Evolutionary conservation across 1,140 invertebrate genomes (phyloP).

Genomic region (Mercenaria mercenaria): DNA sequence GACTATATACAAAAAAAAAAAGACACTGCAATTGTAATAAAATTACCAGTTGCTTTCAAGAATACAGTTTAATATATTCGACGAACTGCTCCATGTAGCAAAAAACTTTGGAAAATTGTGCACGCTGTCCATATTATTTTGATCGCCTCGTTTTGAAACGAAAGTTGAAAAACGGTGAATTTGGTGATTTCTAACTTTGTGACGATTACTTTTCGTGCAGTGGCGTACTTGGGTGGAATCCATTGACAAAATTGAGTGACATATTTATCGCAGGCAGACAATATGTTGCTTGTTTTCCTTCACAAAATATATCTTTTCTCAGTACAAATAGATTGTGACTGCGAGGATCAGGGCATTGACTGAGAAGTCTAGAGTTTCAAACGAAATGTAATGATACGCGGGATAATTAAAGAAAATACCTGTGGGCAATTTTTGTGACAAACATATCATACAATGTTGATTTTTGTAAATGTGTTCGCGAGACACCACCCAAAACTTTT

Average conservation of each 20-base stretch:
- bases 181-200: background rate
- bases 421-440: background rate
- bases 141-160: slow-evolving; percentile 17
- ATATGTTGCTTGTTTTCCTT: no score
- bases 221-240: no score
- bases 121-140: background rate
- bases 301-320: no score
- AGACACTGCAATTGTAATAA: no score
- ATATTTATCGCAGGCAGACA: no score
- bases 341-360: no score
- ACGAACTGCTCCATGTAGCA: slow-evolving; percentile 3
- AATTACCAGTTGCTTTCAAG: slow-evolving; percentile 33
- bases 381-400: background rate
- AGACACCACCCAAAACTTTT: no score
- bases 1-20: no score
- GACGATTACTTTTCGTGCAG: background rate
- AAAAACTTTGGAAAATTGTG: slow-evolving; percentile 3
- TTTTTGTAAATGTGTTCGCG: background rate
- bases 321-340: no score
- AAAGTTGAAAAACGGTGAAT: slow-evolving; percentile 2
- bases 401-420: background rate
- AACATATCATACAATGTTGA: background rate
- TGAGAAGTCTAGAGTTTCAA: background rate
- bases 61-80: slow-evolving; percentile 32
- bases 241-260: no score